phyloP scores from a whole-genome alignment of 1,140 invertebrate genomes.

The Bombus pascuorum region DNA sequence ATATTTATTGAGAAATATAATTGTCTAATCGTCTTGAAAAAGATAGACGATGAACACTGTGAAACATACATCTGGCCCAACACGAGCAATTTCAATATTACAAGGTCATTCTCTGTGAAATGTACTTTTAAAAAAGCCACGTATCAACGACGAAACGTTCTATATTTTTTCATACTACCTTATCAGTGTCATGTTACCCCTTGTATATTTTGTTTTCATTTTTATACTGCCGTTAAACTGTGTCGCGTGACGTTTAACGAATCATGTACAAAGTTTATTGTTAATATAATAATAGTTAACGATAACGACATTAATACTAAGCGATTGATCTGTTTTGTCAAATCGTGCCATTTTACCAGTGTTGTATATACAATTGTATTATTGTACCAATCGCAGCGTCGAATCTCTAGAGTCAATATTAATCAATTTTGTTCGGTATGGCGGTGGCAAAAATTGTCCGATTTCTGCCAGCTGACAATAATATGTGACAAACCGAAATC shows the following conservation, averaged over 20 bases:
- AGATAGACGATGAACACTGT: no score
- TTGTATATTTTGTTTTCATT: constrained; percentile 67
- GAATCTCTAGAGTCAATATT: constrained; percentile 64
- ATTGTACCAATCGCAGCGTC: constrained; percentile 52
- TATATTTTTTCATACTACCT: constrained; percentile 41
- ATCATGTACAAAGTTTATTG: constrained; percentile 78
- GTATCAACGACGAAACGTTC: constrained; percentile 11
- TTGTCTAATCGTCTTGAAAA: not conserved
- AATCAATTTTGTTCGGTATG: constrained; percentile 58
- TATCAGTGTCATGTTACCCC: constrained; percentile 64
- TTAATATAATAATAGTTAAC: constrained; percentile 69
- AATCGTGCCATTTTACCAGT: constrained; percentile 74
- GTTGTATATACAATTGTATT: constrained; percentile 70
- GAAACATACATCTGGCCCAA: constrained; percentile 3
- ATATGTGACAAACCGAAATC: constrained; percentile 52
- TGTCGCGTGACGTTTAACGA: constrained; percentile 66
- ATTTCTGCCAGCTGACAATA: constrained; percentile 70
- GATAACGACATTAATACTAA: constrained; percentile 51
- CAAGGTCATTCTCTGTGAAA: not conserved
- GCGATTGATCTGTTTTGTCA: constrained; percentile 64
- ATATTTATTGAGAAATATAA: constrained; percentile 1
- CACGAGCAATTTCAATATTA: constrained; percentile 24
- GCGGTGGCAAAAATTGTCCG: constrained; percentile 62
- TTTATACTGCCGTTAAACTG: constrained; percentile 72
- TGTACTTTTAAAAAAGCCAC: constrained; percentile 15